Base-by-base conservation (phyloP, 2,797 vertebrate species). In the Lophius americanus region DNA sequence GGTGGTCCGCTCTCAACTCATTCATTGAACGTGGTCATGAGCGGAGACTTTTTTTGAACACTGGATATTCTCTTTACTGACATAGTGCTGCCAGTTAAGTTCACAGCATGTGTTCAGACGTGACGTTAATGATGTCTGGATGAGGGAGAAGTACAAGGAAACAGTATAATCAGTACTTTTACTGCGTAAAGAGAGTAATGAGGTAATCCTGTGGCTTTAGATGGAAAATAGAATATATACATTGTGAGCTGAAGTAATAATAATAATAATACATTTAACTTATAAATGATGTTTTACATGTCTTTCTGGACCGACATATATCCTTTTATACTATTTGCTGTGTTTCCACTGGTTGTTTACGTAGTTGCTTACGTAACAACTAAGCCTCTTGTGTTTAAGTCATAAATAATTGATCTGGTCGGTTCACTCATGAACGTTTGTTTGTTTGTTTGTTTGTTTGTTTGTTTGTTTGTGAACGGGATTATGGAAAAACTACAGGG, bases 381-480 rank as follows among this genome's bases (percentile, higher is more conserved):
- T 60, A 13, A 63, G 74, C 11, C 35, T 61, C 12, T 41, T 23
- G 8, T 35, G 32, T 43, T 46, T 2, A 0, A 58, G 36, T 62
- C 37, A 60, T 68, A 68, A 75, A 74, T 64, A 62, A 54, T 51
- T 39, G 51, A 60, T 23, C 55, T 57, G 56, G 35, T 35, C n/a
- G 23, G 23, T 23, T 23, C 23, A 23, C 23, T 23, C 23, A 23
- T 23, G 23, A 23, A 23, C 23, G 23, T 23, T 23, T 23, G 23
- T 23, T 23, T 23, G 23, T 23, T 23, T 23, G 23, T 23, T 23
- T 23, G 23, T 23, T 23, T 23, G 23, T 23, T 23, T 23, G 23
- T 23, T 23, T 23, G 23, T 23, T 23, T 23, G 23, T 23, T 23
- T 23, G 23, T 23, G 23, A 23, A 23, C 23, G 23, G 23, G 23